Percentiles rank a stretch among this genome's conserved stretches.
These are phyloP conservation scores for Glossophaga mutica DNA, from an alignment of 2,797 vertebrate species.

Conservation along the genomic window DNA sequence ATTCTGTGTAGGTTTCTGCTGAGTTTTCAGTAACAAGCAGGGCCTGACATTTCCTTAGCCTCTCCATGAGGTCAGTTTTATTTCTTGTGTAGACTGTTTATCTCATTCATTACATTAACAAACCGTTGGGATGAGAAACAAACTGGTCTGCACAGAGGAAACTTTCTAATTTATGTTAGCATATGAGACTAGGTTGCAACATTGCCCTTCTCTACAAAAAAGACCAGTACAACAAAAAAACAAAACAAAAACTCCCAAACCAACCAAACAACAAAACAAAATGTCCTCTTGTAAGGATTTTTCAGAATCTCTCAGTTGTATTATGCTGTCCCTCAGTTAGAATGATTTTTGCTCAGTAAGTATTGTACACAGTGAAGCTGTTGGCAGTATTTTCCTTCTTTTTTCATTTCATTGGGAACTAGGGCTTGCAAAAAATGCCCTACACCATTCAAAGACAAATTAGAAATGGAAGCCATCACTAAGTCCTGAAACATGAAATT, in stretches of 20 bases:
- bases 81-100: not conserved
- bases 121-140: not conserved
- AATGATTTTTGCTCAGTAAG: not conserved
- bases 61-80: not conserved
- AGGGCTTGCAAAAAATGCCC: not conserved
- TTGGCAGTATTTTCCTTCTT: not conserved
- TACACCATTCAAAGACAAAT: not conserved
- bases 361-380: not conserved
- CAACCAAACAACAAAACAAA: not conserved
- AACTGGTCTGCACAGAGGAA: not conserved
- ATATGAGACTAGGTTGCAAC: not conserved
- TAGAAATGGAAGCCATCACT: conserved; percentile 30
- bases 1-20: not conserved
- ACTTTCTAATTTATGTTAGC: not conserved
- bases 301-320: not conserved
- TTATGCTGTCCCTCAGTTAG: not conserved
- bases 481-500: conserved; percentile 45
- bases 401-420: not conserved
- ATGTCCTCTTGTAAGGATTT: not conserved
- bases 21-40: not conserved
- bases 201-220: not conserved
- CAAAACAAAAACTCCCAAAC: not conserved
- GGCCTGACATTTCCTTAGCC: conserved; percentile 11
- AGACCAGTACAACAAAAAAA: not conserved
- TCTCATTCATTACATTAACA: not conserved